Evolutionary conservation across 1,140 invertebrate species (phyloP).

Genomic region (Dendrolimus punctatus): DNA sequence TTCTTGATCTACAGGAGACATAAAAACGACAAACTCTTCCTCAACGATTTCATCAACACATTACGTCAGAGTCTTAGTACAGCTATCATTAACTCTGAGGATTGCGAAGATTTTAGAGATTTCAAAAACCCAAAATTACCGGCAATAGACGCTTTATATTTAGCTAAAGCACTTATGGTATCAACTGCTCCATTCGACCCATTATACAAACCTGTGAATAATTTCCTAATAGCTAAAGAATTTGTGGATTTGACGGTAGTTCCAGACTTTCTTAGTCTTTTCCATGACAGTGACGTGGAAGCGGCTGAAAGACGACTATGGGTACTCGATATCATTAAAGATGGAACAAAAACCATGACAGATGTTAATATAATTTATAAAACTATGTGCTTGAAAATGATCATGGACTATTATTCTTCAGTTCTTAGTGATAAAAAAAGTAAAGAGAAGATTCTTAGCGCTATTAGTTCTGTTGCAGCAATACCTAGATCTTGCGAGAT

Average conservation of each 20-base stretch:
- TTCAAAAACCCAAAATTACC: slow-evolving; percentile 72
- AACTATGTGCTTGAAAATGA: slow-evolving; percentile 72
- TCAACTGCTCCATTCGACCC: slow-evolving; percentile 78
- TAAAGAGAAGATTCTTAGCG: slow-evolving; percentile 76
- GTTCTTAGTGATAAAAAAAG: slow-evolving; percentile 63
- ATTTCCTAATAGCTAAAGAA: slow-evolving; percentile 81
- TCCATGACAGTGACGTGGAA: slow-evolving; percentile 79
- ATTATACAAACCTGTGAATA: slow-evolving; percentile 78
- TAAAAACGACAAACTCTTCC: slow-evolving; percentile 68
- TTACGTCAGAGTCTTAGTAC: slow-evolving; percentile 52
- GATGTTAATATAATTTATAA: slow-evolving; percentile 69
- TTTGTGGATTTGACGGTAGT: slow-evolving; percentile 78
- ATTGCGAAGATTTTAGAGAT: slow-evolving; percentile 14
- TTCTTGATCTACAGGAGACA: slow-evolving; percentile 51
- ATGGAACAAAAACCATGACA: slow-evolving; percentile 73
- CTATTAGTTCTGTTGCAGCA: slow-evolving; percentile 73
- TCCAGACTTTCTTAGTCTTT: slow-evolving; percentile 83
- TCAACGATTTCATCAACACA: slow-evolving; percentile 56
- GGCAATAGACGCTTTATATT: slow-evolving; percentile 79
- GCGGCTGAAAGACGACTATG: slow-evolving; percentile 75
- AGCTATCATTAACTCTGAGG: slow-evolving; percentile 28
- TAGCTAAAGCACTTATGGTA: slow-evolving; percentile 77
- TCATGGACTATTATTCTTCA: slow-evolving; percentile 71
- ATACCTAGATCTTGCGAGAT: slow-evolving; percentile 75
- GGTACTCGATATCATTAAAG: slow-evolving; percentile 78